Conservation (phyloP, 2,888 invertebrate genomes). For the Tiliacea aurago region DNA sequence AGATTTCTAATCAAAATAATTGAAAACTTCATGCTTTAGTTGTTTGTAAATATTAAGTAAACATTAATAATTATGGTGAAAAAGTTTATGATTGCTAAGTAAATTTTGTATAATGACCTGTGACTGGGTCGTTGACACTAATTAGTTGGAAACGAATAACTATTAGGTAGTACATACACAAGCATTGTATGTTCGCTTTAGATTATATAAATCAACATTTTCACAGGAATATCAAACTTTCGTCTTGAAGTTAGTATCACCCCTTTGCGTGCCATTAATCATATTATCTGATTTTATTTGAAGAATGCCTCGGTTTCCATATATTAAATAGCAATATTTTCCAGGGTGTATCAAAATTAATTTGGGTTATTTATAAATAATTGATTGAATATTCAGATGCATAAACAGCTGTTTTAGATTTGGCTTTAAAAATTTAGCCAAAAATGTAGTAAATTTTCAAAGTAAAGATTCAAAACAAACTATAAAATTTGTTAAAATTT, state of each 20-base stretch:
- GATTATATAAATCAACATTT: not conserved
- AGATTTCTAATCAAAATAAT: not conserved
- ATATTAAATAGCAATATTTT: not conserved
- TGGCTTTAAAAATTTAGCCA: not conserved
- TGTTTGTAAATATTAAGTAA: constrained; percentile 25
- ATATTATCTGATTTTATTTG: not conserved
- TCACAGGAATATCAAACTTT: not conserved
- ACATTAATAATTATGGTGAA: not conserved
- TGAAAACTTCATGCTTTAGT: not conserved
- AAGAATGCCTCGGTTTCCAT: not conserved
- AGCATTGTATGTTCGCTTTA: not conserved
- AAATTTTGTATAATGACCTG: not conserved
- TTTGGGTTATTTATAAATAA: not conserved
- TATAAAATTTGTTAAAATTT: too few relatives aligned
- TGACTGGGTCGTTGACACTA: not conserved
- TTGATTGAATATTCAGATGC: not conserved
- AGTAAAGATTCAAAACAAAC: too few relatives aligned
- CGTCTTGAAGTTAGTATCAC: not conserved
- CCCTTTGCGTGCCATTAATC: not conserved
- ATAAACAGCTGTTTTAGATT: not conserved
- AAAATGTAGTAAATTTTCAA: too few relatives aligned
- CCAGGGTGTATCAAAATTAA: not conserved
- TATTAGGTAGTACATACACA: not conserved
- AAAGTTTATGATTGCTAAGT: not conserved
- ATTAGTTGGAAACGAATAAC: not conserved